Conservation (phyloP, 1,140 invertebrate genomes). For the Drosophila nikananu region DNA sequence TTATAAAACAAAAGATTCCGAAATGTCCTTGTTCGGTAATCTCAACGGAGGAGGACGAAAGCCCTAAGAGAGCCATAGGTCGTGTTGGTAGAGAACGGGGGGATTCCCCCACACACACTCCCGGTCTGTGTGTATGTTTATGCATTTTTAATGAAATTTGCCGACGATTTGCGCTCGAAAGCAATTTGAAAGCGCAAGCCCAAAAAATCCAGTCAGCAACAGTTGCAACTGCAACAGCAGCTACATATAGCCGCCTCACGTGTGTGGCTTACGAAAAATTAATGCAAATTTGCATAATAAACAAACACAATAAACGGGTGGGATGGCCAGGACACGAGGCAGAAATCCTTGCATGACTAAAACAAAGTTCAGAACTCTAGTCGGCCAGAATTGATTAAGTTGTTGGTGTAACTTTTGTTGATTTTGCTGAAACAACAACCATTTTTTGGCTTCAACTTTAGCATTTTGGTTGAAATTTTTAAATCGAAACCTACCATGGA, state of each 20-base stretch:
- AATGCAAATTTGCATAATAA: constrained; percentile 81
- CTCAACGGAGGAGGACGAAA: constrained; percentile 14
- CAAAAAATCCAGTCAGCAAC: constrained; percentile 42
- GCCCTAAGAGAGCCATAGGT: constrained; percentile 7
- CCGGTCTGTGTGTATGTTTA: constrained; percentile 14
- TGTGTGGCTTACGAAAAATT: constrained; percentile 67
- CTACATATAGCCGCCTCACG: constrained; percentile 40
- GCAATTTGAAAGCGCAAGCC: constrained; percentile 56
- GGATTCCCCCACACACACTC: background rate
- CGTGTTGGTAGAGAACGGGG: background rate
- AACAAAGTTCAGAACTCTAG: constrained; percentile 47
- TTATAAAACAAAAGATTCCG: constrained; percentile 64
- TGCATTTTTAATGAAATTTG: constrained; percentile 71
- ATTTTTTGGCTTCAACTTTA: background rate
- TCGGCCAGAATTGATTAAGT: constrained; percentile 45
- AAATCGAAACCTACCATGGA: background rate
- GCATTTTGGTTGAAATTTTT: background rate
- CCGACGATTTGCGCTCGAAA: constrained; percentile 56
- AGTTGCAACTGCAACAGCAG: constrained; percentile 39
- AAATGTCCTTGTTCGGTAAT: constrained; percentile 66
- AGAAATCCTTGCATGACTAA: constrained; percentile 64
- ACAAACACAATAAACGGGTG: constrained; percentile 70
- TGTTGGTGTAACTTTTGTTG: constrained; percentile 28
- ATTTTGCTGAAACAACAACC: constrained; percentile 1
- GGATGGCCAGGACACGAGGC: constrained; percentile 16